Evolutionary conservation across 2,113 vertebrate species (phyloP).

Genomic region (Cinclus cinclus): DNA sequence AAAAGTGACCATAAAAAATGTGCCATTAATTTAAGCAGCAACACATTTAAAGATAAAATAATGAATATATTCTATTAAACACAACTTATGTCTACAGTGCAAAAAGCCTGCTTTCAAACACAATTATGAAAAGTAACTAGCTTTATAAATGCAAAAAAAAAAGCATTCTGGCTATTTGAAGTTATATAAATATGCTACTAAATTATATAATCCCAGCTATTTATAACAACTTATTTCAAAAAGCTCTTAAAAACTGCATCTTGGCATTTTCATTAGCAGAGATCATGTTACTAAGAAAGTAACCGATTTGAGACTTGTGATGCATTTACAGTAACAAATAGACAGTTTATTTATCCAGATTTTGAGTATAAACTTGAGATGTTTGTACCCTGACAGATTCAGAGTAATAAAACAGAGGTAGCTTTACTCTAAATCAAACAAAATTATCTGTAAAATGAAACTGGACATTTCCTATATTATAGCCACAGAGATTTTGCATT

Average conservation of each 20-base stretch:
- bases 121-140: not conserved
- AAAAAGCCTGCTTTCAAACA: not conserved
- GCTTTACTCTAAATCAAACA: not conserved
- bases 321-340: not conserved
- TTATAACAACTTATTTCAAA: not conserved
- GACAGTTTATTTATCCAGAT: not conserved
- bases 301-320: not conserved
- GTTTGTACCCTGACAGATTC: not conserved
- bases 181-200: conserved; percentile 4
- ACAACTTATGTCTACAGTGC: not conserved
- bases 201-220: conserved; percentile 5
- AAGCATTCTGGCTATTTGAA: not conserved
- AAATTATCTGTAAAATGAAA: not conserved
- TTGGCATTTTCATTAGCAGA: not conserved
- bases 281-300: not conserved
- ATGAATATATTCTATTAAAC: not conserved
- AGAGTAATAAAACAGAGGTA: not conserved
- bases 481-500: not conserved
- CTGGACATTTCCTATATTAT: not conserved
- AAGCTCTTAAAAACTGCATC: not conserved
- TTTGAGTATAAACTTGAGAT: not conserved
- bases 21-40: not conserved
- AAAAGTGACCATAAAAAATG: not conserved
- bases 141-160: not conserved
- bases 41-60: not conserved